Evolutionary conservation across 2,888 invertebrate genomes (phyloP).

Genomic region (Torymus auratus): DNA sequence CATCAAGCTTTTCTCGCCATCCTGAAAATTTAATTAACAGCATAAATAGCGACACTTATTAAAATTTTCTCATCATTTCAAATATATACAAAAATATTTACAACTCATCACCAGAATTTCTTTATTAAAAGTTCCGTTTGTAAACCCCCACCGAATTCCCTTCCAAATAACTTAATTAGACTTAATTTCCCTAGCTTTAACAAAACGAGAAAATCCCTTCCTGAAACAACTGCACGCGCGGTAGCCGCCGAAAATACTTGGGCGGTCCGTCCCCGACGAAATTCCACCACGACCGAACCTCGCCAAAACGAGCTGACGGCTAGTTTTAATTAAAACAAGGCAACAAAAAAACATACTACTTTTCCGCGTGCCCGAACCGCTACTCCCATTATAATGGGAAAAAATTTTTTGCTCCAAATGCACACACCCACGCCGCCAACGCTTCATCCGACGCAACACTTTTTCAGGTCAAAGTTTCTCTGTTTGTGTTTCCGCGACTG

Average conservation of each 20-base stretch:
- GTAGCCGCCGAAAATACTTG: background rate
- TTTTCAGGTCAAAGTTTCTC: conserved; percentile 45
- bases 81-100: too few species aligned
- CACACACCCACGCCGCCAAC: background rate
- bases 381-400: conserved; percentile 9
- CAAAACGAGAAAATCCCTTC: too few species aligned
- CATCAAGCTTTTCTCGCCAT: too few species aligned
- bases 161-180: too few species aligned
- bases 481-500: conserved; percentile 37
- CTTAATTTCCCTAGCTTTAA: too few species aligned
- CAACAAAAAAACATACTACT: background rate
- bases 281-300: background rate
- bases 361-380: background rate
- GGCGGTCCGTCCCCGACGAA: background rate
- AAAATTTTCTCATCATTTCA: too few species aligned
- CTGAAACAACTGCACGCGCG: background rate
- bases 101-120: too few species aligned
- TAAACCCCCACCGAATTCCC: too few species aligned
- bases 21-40: too few species aligned
- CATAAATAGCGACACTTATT: too few species aligned
- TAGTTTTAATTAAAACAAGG: conserved; percentile 29
- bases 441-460: conserved; percentile 28
- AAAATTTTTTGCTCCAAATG: conserved; percentile 10
- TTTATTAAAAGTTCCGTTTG: too few species aligned
- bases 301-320: background rate